phyloP scores from a whole-genome alignment of 2,113 vertebrate species.

The Pantherophis guttatus region DNA sequence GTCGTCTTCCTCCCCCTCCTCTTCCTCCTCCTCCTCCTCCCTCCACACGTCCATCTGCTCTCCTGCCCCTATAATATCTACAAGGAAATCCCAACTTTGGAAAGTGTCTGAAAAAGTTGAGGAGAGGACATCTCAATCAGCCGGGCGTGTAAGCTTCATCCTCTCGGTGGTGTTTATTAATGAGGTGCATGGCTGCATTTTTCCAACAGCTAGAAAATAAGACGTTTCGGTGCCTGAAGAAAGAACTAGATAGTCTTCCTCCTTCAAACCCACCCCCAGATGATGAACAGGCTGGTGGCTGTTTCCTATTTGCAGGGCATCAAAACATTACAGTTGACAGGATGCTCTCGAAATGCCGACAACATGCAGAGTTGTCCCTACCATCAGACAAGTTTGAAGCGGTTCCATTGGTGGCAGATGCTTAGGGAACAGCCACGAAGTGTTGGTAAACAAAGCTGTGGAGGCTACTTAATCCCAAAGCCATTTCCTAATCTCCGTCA shows the following conservation, averaged over 20 bases:
- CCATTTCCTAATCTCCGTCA: neutral
- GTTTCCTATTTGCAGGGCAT: neutral
- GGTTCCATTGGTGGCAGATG: neutral
- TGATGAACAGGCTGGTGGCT: neutral
- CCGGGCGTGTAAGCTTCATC: constrained; percentile 56
- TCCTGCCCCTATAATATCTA: neutral
- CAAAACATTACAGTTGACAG: neutral
- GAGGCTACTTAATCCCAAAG: neutral
- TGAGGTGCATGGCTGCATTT: constrained; percentile 50
- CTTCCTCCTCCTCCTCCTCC: neutral
- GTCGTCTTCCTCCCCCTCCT: no score
- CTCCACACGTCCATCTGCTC: constrained; percentile 27
- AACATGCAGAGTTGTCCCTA: neutral
- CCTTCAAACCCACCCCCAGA: no score
- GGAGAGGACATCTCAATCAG: constrained; percentile 52
- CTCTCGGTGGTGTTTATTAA: constrained; percentile 42
- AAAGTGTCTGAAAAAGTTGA: constrained; percentile 49
- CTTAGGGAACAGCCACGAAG: neutral
- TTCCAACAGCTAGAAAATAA: no score
- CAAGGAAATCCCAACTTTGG: constrained; percentile 49
- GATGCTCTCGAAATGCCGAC: neutral
- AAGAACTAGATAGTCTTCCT: neutral
- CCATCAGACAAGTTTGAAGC: neutral
- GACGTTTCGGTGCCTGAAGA: neutral
- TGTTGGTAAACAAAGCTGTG: neutral